phyloP scores from a whole-genome alignment of 2,797 vertebrate genomes.

The Ataeniobius toweri region DNA sequence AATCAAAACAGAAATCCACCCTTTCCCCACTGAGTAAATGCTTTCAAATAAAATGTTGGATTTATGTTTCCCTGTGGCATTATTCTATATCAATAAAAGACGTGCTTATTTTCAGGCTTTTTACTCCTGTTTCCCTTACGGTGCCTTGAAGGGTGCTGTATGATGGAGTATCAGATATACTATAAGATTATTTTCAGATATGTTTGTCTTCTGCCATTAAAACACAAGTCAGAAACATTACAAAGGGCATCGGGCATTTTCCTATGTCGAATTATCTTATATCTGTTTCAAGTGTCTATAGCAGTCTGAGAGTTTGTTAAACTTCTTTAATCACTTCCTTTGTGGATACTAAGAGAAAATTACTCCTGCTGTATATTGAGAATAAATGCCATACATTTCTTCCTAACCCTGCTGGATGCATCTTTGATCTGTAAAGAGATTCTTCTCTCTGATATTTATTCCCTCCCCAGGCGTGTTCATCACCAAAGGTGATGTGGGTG shows the following conservation, averaged over 20 bases:
- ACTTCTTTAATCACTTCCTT: neutral
- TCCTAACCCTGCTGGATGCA: neutral
- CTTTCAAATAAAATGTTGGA: too few species aligned
- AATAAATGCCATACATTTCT: too few species aligned
- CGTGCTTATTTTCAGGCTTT: too few species aligned
- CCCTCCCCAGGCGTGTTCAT: conserved; percentile 89
- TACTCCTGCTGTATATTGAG: too few species aligned
- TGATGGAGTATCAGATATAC: neutral
- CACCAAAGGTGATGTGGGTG: conserved; percentile 93
- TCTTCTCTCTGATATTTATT: conserved; percentile 8
- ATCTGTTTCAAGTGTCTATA: neutral
- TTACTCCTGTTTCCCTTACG: neutral
- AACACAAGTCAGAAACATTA: neutral
- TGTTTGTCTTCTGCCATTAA: neutral
- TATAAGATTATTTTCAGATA: neutral
- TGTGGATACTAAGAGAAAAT: too few species aligned
- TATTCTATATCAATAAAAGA: too few species aligned
- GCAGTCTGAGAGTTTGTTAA: neutral
- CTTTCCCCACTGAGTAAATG: too few species aligned
- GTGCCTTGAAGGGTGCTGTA: neutral
- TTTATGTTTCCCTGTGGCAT: too few species aligned
- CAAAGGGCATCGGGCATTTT: neutral
- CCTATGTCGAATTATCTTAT: neutral
- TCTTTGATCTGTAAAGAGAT: too few species aligned
- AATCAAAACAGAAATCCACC: too few species aligned